Percentiles rank a stretch among this genome's conserved stretches.
These are phyloP conservation scores for Drosophila melanocephala DNA, from an alignment of 2,888 invertebrate genomes.

Conservation along the genomic window DNA sequence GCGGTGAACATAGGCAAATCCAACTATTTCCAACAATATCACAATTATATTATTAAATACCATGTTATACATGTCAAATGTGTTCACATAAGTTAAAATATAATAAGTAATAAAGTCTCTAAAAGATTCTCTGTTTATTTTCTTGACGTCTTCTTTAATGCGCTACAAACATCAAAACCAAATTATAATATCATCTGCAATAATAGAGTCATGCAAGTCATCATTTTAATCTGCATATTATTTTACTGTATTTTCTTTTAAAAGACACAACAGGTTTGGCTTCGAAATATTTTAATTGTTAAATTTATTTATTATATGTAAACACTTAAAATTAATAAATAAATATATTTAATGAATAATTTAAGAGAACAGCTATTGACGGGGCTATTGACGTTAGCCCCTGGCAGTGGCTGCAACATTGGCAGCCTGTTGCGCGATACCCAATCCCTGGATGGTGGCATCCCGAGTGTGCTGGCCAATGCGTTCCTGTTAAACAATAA, in stretches of 20 bases:
- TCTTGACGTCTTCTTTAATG: neutral
- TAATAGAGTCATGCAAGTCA: too few species aligned
- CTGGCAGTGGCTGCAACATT: constrained; percentile 73
- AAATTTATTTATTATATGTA: neutral
- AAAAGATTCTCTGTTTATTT: too few species aligned
- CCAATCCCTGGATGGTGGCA: constrained; percentile 63
- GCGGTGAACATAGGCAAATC: too few species aligned
- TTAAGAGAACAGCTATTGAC: neutral
- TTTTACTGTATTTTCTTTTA: too few species aligned
- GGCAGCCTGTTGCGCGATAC: constrained; percentile 74
- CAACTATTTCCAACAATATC: too few species aligned
- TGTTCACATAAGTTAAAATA: too few species aligned
- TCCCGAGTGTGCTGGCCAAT: constrained; percentile 70
- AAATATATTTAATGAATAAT: neutral
- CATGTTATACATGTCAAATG: neutral
- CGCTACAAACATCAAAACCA: neutral
- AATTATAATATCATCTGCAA: neutral
- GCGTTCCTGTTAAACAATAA: constrained; percentile 60
- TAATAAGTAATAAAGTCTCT: too few species aligned
- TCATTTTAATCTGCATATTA: too few species aligned
- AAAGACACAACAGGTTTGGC: too few species aligned
- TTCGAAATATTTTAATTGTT: neutral
- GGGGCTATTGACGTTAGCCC: constrained; percentile 28
- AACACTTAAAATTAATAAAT: constrained; percentile 19
- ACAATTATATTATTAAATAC: neutral